A percentile compares a stretch with the other conserved stretches of the same genome.
phyloP scores from a whole-genome alignment of 37 sponge, comb jelly and placozoan genomes.

The Ianthella basta region DNA sequence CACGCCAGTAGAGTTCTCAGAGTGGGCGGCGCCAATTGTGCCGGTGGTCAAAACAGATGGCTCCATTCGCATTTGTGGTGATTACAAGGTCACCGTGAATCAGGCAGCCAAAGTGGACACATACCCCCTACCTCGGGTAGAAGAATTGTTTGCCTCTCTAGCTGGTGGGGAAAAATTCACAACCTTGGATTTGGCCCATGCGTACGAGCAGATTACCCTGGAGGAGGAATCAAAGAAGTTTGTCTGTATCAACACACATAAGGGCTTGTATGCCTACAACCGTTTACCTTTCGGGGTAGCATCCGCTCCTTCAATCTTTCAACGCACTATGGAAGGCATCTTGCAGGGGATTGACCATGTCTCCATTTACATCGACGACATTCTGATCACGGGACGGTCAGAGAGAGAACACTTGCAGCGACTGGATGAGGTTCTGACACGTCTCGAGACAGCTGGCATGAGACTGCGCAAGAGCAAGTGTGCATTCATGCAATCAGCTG shows the following conservation, averaged over 20 bases:
- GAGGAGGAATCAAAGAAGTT: not conserved
- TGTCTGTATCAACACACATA: conserved; percentile 2
- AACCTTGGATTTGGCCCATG: conserved; percentile 15
- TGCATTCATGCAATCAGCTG: not conserved
- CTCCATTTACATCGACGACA: not conserved
- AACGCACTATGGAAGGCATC: not conserved
- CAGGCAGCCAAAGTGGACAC: not conserved
- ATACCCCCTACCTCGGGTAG: not conserved
- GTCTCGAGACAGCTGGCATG: too few species aligned
- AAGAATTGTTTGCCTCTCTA: not conserved
- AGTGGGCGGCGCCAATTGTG: conserved; percentile 10
- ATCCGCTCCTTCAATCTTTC: not conserved
- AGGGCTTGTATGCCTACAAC: not conserved
- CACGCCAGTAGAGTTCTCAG: not conserved
- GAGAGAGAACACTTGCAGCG: too few species aligned
- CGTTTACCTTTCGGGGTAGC: conserved; percentile 11
- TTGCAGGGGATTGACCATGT: not conserved
- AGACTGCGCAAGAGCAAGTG: not conserved
- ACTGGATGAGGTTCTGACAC: too few species aligned
- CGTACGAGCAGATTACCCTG: not conserved
- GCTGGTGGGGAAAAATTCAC: conserved; percentile 5
- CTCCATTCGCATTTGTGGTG: not conserved
- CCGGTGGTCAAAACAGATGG: conserved; percentile 1
- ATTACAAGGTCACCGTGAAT: conserved; percentile 10
- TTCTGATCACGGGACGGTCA: too few species aligned